These are phyloP conservation scores for Drosophila equinoxialis DNA, from an alignment of 1,140 invertebrate genomes.

Conservation along the genomic window DNA sequence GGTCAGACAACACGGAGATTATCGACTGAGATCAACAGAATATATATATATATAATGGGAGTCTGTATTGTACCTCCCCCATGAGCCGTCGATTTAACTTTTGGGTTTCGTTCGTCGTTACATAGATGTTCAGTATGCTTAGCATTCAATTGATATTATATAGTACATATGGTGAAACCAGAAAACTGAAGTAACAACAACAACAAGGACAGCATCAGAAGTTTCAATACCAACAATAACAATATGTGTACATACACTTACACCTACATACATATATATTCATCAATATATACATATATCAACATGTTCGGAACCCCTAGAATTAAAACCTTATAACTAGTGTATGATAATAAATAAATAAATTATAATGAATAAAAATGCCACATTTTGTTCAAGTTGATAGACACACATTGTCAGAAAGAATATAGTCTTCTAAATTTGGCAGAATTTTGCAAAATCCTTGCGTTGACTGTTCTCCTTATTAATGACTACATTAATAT, in stretches of 20 bases:
- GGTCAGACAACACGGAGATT: constrained; percentile 5
- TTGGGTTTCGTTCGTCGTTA: constrained; percentile 13
- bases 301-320: constrained; percentile 7
- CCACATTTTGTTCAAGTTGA: too few relatives aligned
- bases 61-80: background rate
- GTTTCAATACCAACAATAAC: constrained; percentile 14
- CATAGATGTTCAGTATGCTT: constrained; percentile 9
- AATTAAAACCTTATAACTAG: constrained; percentile 10
- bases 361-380: background rate
- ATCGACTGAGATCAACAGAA: constrained; percentile 4
- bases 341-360: constrained; percentile 10
- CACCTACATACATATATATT: constrained; percentile 3
- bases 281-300: background rate
- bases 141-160: constrained; percentile 13
- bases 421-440: too few relatives aligned
- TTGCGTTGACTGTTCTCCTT: too few relatives aligned
- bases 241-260: constrained; percentile 7
- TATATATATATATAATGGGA: constrained; percentile 4
- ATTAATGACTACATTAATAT: too few relatives aligned
- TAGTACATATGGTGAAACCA: constrained; percentile 5
- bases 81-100: constrained; percentile 4
- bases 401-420: too few relatives aligned
- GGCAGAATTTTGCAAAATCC: too few relatives aligned
- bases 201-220: background rate
- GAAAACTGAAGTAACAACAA: background rate